Base-by-base conservation (phyloP, 2,113 vertebrate genomes). In the Siniperca chuatsi region DNA sequence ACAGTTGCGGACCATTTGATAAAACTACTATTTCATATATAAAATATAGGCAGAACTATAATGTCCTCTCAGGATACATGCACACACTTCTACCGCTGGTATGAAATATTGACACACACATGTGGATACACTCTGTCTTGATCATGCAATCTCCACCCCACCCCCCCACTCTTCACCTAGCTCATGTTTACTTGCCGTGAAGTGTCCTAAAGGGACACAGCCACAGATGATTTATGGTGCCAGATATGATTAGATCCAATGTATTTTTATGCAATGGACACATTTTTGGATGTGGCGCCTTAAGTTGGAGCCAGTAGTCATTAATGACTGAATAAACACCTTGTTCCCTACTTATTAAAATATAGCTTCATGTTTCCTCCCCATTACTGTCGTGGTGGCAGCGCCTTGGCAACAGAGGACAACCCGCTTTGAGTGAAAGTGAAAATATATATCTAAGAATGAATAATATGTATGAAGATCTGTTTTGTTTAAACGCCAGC, bases 171-270 rank as follows among this genome's bases (percentile, higher is more conserved):
- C 65, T 60, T 77, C 80, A 79, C 83, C 52, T 71, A 83, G 80
- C 83, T 60, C 83, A 87, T 75, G 35, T 93, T 80, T 82, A 62
- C 84, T 79, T 90, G 66, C 75, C 72, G 40, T 89, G 89, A 93
- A 92, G 84, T 89, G 76, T 90, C 90, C 83, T 94, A 86, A 91
- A 93, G 90, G 83, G 84, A 91, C 87, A 60, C 78, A 79, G 84
- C 78, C 81, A 66, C 83, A 72, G 85, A 82, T 95, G 87, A 83
- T 93, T 81, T 90, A 87, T 86, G 69, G 61, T 89, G 76, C 90
- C 90, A 92, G 90, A 91, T 90, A 83, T 83, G 87, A 93, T 93
- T 92, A 93, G 81, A 87, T 88, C 75, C 65, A 21, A 82, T 78
- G 76, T 87, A 89, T 91, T 88, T 93, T 90, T 74, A 78, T 85